Base-by-base conservation (phyloP, 2,888 invertebrate genomes). In the Venustoraphidia nigricollis region DNA sequence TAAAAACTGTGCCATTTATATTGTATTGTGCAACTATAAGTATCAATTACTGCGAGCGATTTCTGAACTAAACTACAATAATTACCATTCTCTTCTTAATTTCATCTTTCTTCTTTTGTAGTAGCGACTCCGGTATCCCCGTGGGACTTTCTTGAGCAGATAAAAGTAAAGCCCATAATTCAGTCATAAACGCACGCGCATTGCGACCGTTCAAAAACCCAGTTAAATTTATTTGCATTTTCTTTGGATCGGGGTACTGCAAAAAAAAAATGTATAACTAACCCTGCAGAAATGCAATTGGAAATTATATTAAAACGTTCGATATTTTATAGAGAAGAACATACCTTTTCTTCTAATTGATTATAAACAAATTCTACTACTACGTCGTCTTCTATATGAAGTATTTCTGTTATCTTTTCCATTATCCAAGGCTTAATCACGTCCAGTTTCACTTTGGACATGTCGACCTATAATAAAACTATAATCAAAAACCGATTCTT, bases 151-250 rank as follows among this genome's bases (percentile, higher is more conserved):
- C 90, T 68, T 95, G 95, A 2, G 97, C 98, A 47, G 94, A 95
- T 52, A 94, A 76, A 55, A 99, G 71, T 56, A 96, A 70, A 53
- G 89, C 86, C 98, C 98, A 99, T 47, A 99, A 73, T 67, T 98
- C 97, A 4, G 88, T 88, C 89, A 97, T 94, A 68, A 99, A 99
- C 58, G 90, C 83, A 39, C 97, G 78, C 13, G 98, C 95, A 69
- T 96, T 94, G 67, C 93, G 92, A 10, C 95, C 95, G 65, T 98
- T 97, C 53, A 99, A 73, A 69, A 99, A 99, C 43, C 98, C 98
- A 42, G 98, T 99, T 68, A 99, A 75, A 71, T 98, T 98, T 63
- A 99, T 99, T 79, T 99, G 97, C 85, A 98, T 97, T 70, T 94
- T 91, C 69, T 93, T 90, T 44, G 95, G 94, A 72, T 96, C 94